Base-by-base conservation (phyloP, 2,113 vertebrate genomes). In the Elgaria multicarinata region DNA sequence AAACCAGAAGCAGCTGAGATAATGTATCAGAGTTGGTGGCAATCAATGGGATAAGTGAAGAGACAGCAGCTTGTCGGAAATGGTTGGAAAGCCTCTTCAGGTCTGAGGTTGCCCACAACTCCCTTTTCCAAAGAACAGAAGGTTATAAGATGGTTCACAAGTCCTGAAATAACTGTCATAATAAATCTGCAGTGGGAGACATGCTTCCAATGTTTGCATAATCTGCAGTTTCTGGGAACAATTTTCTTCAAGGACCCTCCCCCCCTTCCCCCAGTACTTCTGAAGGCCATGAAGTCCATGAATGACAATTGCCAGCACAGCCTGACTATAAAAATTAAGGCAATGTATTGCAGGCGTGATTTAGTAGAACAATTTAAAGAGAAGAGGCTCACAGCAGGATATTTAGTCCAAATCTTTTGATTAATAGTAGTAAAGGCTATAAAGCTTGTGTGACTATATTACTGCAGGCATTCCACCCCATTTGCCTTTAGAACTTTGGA, bases 401-500 rank as follows among this genome's bases (percentile, higher is more conserved):
- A 33, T 1, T 18, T 86, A 50, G 85, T 85, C 80, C 85, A 92
- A 87, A 76, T 1, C 24, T 82, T 90, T 88, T 62, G 1, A 69
- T 82, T 53, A 86, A 89, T 74, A 13, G 24, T 16, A 67, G 53
- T 82, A 85, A 89, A 92, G 18, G 42, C 39, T 22, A 92, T 88
- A 69, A 0, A 31, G 6, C 31, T 16, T 92, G 89, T 90, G 72
- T 31, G 74, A 18, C 42, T 92, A 90, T n/a, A n/a, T 39, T 82
- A 26, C 36, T 79, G 3, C 53, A 87, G 28, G 85, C 33, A 12
- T 83, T 89, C 66, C 58, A 89, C 58, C 33, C 74, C 85, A 12
- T 83, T 88, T 71, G n/a, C 13, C 90, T 92, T 22, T 89, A 86
- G 88, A 90, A n/a, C 53, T n/a, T n/a, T 93, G 67, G 83, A 82